A percentile compares a stretch with the other conserved stretches of the same genome.
Evolutionary conservation across 2,113 vertebrate species (phyloP).

Genomic region (Scortum barcoo): DNA sequence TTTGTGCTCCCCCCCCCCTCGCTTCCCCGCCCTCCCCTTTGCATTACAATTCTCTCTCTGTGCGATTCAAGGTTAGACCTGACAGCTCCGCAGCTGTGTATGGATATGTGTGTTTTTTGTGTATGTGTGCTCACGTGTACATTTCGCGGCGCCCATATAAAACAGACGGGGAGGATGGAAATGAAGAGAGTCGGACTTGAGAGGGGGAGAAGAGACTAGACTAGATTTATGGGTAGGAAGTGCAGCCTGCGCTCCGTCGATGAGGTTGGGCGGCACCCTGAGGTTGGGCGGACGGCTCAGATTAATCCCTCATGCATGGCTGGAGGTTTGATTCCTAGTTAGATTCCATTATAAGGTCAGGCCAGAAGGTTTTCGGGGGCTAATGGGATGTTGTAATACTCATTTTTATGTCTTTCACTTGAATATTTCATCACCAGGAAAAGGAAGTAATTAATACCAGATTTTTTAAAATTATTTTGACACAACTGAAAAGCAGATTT

Average conservation of each 20-base stretch:
- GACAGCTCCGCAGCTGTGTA: constrained; percentile 69
- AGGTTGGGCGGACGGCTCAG: constrained; percentile 9
- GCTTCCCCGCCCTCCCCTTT: constrained; percentile 35
- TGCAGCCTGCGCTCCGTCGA: constrained; percentile 2
- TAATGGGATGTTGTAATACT: constrained; percentile 35
- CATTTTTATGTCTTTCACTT: constrained; percentile 21
- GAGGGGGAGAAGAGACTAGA: constrained; percentile 14
- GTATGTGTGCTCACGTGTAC: constrained; percentile 36
- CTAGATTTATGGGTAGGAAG: constrained; percentile 42
- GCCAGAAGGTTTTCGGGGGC: constrained; percentile 26
- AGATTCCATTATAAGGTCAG: constrained; percentile 55
- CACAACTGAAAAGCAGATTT: neutral
- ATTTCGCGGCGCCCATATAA: constrained; percentile 45
- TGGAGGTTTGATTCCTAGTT: constrained; percentile 55
- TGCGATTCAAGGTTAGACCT: constrained; percentile 73
- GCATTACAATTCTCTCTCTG: constrained; percentile 71
- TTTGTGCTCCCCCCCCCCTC: constrained; percentile 64
- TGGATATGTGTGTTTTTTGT: constrained; percentile 32
- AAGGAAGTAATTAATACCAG: constrained; percentile 3
- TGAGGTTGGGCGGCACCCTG: constrained; percentile 25
- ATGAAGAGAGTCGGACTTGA: constrained; percentile 48
- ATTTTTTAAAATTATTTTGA: constrained; percentile 6
- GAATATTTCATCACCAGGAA: constrained; percentile 20
- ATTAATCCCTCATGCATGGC: constrained; percentile 46
- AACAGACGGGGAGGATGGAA: constrained; percentile 56